Conservation (phyloP, 2,888 invertebrate genomes). For the Synergus japonicus region DNA sequence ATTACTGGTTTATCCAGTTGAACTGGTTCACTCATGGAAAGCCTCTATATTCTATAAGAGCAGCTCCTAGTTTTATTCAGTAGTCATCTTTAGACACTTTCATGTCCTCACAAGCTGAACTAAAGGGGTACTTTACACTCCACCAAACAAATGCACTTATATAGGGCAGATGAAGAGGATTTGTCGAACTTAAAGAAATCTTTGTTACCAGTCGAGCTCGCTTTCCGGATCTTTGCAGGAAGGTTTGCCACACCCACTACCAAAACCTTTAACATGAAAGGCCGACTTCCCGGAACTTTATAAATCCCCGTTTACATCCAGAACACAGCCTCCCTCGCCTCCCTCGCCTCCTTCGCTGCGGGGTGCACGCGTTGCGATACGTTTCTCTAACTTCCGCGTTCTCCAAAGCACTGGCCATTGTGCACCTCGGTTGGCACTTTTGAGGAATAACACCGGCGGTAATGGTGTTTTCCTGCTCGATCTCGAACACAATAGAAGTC, state of each 20-base stretch:
- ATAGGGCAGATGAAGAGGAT: neutral
- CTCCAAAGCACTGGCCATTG: slow-evolving; percentile 49
- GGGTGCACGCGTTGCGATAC: slow-evolving; percentile 54
- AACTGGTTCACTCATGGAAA: no score
- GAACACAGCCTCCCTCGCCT: slow-evolving; percentile 46
- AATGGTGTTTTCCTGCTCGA: slow-evolving; percentile 42
- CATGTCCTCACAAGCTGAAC: neutral
- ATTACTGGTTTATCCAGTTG: no score
- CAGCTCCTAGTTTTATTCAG: neutral
- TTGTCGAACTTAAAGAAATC: slow-evolving; percentile 9
- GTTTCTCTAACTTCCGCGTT: slow-evolving; percentile 59
- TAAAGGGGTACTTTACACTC: neutral
- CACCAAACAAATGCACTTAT: slow-evolving; percentile 15
- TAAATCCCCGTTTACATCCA: slow-evolving; percentile 41
- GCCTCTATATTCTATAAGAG: no score
- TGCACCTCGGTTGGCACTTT: slow-evolving; percentile 43
- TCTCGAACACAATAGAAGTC: slow-evolving; percentile 31
- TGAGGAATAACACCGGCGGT: slow-evolving; percentile 42
- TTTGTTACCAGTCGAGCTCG: slow-evolving; percentile 5
- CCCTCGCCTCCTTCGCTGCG: slow-evolving; percentile 45
- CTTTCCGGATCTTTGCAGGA: slow-evolving; percentile 20
- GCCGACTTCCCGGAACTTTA: slow-evolving; percentile 56
- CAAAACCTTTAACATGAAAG: slow-evolving; percentile 53
- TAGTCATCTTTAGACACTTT: neutral
- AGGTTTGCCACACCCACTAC: slow-evolving; percentile 9